Evolutionary conservation across 2,797 vertebrate species (phyloP), one percentile per base, ranked within the genome.

Genomic region (Trachurus trachurus): DNA sequence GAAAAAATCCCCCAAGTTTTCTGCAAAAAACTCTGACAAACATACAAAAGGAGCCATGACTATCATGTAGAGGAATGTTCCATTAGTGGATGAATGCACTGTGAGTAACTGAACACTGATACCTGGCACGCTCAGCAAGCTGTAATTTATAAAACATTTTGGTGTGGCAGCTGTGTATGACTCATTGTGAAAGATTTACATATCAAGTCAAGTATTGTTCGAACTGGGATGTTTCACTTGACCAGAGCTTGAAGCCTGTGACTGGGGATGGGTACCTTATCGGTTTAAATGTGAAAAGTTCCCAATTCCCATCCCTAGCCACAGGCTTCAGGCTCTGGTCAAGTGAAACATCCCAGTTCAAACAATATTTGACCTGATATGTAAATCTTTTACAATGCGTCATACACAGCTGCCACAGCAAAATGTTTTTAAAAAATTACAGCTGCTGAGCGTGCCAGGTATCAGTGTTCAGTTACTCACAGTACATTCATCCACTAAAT

Each of bases 1-100:
- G 92, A 99, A 98, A 93, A 99, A 98, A 88, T 99, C 98, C 0
- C 97, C 98, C 92, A 99, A 71, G 87, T 99, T 99, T 87, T 99
- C 98, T 0, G 96, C 98, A 90, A 99, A 99, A 91, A 99, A 99
- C 81, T 99, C 98, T 99, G 94, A 52, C 13, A 91, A 72, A 80
- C 47, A 85, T 4, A 71, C 31, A 74, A 74, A 76, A 74, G 5
- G 10, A 17, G 26, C 42, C 19, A 80, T 66, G 22, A 67, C 16
- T 50, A 53, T 53, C 11, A 5, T 39, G 21, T 12, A 13, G 12
- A 69, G 44, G 57, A 77, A 78, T 79, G 13, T 65, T 82, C 15
- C 42, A 74, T 53, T 40, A 61, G 37, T 50, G 6, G 81, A 61
- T 53, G 1, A 67, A 47, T 64, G 13, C 8, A 71, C 5, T 11